Conservation (phyloP, 2,888 invertebrate species). For the Synergus umbraculus region DNA sequence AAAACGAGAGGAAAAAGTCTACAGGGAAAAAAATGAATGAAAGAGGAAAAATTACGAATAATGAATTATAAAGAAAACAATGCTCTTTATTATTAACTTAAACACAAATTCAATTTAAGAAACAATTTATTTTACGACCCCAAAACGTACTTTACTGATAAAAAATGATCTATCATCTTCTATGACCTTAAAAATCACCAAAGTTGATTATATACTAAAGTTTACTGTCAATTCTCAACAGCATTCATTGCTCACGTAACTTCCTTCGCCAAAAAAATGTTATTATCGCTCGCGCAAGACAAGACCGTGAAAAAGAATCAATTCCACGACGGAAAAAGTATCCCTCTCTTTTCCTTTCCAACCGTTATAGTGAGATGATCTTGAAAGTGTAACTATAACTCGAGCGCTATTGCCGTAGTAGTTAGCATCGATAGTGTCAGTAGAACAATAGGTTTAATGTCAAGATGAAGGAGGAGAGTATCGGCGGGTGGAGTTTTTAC, state of each 20-base stretch:
- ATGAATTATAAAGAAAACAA: too few species aligned
- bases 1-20: not conserved
- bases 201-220: not conserved
- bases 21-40: too few species aligned
- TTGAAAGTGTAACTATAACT: constrained; percentile 29
- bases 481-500: constrained; percentile 11
- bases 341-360: constrained; percentile 11
- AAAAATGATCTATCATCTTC: too few species aligned
- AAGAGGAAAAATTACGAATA: too few species aligned
- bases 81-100: too few species aligned
- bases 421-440: constrained; percentile 37
- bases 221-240: constrained; percentile 4
- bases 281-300: constrained; percentile 7
- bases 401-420: not conserved
- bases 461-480: constrained; percentile 28
- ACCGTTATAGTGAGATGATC: constrained; percentile 7
- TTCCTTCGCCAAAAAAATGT: not conserved
- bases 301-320: constrained; percentile 4
- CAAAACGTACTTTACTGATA: too few species aligned
- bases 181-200: not conserved
- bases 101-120: too few species aligned
- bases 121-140: too few species aligned
- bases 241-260: not conserved
- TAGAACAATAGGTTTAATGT: constrained; percentile 36
- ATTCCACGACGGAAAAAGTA: constrained; percentile 22